A percentile compares a stretch with the other conserved stretches of the same genome.
Conservation (phyloP, 2,797 vertebrate genomes). For the Ctenosaura bakeri region DNA sequence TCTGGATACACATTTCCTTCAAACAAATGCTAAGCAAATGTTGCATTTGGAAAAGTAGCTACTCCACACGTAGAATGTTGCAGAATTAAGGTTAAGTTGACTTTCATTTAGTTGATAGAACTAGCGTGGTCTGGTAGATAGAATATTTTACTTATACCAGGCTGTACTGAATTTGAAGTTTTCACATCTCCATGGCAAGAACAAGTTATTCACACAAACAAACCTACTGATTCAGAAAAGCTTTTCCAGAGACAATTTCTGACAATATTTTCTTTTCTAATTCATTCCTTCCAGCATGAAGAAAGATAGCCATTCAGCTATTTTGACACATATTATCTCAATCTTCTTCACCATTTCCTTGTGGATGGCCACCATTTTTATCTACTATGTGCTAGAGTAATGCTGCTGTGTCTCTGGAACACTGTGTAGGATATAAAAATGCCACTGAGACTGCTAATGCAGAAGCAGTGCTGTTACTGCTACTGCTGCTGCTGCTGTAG, state of each 20-base stretch:
- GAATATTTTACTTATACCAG: neutral
- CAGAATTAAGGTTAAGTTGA: neutral
- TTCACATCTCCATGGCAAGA: neutral
- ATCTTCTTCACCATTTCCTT: neutral
- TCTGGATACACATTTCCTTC: neutral
- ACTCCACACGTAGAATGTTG: neutral
- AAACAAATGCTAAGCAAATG: constrained; percentile 8
- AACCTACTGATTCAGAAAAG: neutral
- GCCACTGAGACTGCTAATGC: neutral
- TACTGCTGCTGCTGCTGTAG: neutral
- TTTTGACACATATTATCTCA: neutral
- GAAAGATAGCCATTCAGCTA: neutral
- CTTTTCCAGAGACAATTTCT: neutral
- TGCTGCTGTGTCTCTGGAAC: neutral
- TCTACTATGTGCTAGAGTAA: neutral
- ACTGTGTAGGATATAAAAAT: neutral
- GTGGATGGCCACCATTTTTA: neutral
- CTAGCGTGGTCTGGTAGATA: neutral
- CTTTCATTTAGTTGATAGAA: constrained; percentile 1
- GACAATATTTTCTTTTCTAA: neutral
- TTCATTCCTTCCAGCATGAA: neutral
- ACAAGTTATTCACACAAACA: neutral
- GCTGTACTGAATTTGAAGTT: constrained; percentile 18
- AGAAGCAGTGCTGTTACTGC: neutral
- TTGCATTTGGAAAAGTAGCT: neutral